Evolutionary conservation across 2,113 vertebrate genomes (phyloP).

Genomic region (Xyliphius kryptos): DNA sequence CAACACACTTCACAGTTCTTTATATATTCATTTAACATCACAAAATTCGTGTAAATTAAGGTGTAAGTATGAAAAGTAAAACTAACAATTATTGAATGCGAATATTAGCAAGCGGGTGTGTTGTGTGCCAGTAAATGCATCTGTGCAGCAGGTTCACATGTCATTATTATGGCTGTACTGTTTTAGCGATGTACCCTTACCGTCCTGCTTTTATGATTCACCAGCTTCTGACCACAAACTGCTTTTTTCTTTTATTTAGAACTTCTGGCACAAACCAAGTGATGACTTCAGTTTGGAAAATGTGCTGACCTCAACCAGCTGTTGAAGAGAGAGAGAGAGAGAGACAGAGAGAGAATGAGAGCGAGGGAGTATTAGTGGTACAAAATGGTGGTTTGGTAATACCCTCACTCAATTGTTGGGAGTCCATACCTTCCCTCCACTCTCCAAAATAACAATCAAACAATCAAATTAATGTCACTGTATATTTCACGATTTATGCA

Average conservation of each 20-base stretch:
- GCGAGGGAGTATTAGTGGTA: too few species aligned
- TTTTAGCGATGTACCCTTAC: slow-evolving; percentile 20
- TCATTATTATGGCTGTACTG: slow-evolving; percentile 12
- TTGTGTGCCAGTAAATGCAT: background rate
- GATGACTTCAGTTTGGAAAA: slow-evolving; percentile 13
- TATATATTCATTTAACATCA: background rate
- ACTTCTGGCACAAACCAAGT: slow-evolving; percentile 14
- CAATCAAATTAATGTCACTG: too few species aligned
- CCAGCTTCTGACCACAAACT: slow-evolving; percentile 4
- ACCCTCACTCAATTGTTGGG: too few species aligned
- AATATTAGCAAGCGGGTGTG: background rate
- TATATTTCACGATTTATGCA: too few species aligned
- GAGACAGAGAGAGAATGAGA: too few species aligned
- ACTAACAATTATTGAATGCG: background rate
- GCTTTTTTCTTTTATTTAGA: slow-evolving; percentile 24
- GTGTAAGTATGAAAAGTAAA: background rate
- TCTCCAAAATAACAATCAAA: too few species aligned
- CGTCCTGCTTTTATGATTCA: slow-evolving; percentile 19
- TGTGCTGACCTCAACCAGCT: slow-evolving; percentile 16
- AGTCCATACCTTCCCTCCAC: too few species aligned
- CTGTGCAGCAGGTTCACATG: slow-evolving; percentile 7
- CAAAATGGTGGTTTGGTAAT: too few species aligned
- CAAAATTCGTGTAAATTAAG: background rate
- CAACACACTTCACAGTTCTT: background rate
- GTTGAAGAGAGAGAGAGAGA: background rate